phyloP scores from a whole-genome alignment of 2,113 vertebrate genomes.

The Nibea coibor region DNA sequence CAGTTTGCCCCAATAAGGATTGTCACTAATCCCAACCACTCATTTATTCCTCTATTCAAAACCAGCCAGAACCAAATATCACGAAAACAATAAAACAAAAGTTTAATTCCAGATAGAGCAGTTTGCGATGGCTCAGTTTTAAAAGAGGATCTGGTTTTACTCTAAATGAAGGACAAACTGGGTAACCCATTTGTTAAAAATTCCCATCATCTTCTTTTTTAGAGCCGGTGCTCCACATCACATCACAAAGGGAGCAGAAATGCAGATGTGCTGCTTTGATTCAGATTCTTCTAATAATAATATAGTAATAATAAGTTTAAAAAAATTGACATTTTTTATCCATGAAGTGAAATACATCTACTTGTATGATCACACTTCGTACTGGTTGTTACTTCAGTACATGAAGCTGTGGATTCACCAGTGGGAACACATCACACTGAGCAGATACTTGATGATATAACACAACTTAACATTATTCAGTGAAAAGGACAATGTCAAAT shows the following conservation, averaged over 20 bases:
- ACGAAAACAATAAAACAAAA: background rate
- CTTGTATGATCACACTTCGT: background rate
- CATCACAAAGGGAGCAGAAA: background rate
- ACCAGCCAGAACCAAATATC: background rate
- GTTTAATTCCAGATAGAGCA: background rate
- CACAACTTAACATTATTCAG: background rate
- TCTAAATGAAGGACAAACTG: constrained; percentile 34
- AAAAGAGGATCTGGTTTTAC: background rate
- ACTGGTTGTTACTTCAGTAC: background rate
- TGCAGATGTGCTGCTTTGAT: background rate
- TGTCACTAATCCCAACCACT: no score
- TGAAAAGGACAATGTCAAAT: background rate
- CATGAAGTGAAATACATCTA: background rate
- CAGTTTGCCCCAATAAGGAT: no score
- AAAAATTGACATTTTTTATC: background rate
- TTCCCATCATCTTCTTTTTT: constrained; percentile 25
- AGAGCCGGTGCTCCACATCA: constrained; percentile 27
- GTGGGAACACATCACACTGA: no score
- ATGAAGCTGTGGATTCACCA: background rate
- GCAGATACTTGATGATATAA: background rate
- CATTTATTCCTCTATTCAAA: background rate
- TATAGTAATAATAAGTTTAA: no score
- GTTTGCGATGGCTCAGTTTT: background rate
- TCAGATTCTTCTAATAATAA: background rate
- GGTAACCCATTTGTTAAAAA: constrained; percentile 48